These are phyloP conservation scores for Teinopalpus imperialis DNA, from an alignment of 2,888 invertebrate genomes.

Conservation along the genomic window DNA sequence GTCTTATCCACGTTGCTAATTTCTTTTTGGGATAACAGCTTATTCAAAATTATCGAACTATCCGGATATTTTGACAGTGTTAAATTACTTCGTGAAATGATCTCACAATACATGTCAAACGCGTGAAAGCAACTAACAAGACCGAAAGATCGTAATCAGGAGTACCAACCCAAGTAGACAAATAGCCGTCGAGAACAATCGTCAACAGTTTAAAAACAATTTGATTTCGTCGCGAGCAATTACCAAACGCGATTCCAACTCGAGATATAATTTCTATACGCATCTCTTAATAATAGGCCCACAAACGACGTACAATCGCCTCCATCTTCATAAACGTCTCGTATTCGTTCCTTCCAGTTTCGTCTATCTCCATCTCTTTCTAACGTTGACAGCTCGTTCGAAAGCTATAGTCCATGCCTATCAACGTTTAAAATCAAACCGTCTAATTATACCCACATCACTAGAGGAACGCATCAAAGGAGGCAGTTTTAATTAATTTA, in stretches of 20 bases:
- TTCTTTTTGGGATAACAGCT: too few relatives aligned
- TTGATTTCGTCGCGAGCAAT: slow-evolving; percentile 73
- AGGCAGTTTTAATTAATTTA: slow-evolving; percentile 80
- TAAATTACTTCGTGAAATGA: slow-evolving; percentile 16
- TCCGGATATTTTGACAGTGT: slow-evolving; percentile 20
- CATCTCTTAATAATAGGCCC: slow-evolving; percentile 77
- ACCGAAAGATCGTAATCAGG: slow-evolving; percentile 60
- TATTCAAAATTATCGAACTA: not conserved
- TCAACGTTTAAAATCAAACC: slow-evolving; percentile 73
- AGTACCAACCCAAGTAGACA: slow-evolving; percentile 69
- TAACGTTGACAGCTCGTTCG: slow-evolving; percentile 67
- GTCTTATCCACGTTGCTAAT: too few relatives aligned
- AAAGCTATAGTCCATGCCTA: slow-evolving; percentile 60
- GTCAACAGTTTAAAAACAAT: slow-evolving; percentile 76
- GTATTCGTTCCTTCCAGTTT: slow-evolving; percentile 44
- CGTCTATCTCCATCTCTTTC: slow-evolving; percentile 43
- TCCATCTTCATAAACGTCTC: slow-evolving; percentile 50
- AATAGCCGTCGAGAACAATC: slow-evolving; percentile 77
- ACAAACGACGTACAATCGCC: slow-evolving; percentile 56
- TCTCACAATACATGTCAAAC: slow-evolving; percentile 31
- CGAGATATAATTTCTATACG: slow-evolving; percentile 64
- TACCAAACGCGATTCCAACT: slow-evolving; percentile 68
- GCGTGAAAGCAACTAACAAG: slow-evolving; percentile 60
- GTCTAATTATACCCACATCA: slow-evolving; percentile 82
- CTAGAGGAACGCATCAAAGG: slow-evolving; percentile 67